Percentiles rank a stretch among this genome's conserved stretches.
Conservation (phyloP, 2,888 invertebrate species). For the Leptura quadrifasciata region DNA sequence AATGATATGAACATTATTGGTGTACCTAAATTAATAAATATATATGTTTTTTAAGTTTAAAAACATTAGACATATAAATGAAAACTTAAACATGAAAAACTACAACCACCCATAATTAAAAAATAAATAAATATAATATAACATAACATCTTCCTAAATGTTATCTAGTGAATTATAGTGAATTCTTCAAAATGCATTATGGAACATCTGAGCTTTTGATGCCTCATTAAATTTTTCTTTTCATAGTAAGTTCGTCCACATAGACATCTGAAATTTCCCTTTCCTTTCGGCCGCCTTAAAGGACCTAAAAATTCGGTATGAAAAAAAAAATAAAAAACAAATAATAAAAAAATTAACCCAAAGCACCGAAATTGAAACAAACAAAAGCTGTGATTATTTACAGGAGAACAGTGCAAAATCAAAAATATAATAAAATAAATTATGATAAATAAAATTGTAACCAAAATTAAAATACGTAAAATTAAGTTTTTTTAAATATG, state of each 20-base stretch:
- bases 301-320: constrained; percentile 37
- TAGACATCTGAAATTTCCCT: constrained; percentile 58
- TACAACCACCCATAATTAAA: not conserved
- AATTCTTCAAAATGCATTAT: constrained; percentile 34
- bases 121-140: not conserved
- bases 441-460: not conserved
- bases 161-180: constrained; percentile 27
- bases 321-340: constrained; percentile 23
- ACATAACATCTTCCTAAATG: not conserved
- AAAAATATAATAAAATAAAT: not conserved
- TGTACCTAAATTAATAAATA: not conserved
- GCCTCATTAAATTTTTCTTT: constrained; percentile 62
- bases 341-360: constrained; percentile 5
- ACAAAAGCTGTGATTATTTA: constrained; percentile 28
- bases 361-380: constrained; percentile 22
- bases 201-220: constrained; percentile 60
- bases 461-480: too few species aligned
- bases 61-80: not conserved
- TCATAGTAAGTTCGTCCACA: constrained; percentile 63
- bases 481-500: too few species aligned
- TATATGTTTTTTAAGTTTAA: not conserved
- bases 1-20: constrained; percentile 12
- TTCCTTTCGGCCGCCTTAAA: constrained; percentile 60
- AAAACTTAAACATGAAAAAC: not conserved
- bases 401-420: not conserved